These are phyloP conservation scores for Dusona sp. DNA, from an alignment of 2,888 invertebrate species.

Conservation along the genomic window DNA sequence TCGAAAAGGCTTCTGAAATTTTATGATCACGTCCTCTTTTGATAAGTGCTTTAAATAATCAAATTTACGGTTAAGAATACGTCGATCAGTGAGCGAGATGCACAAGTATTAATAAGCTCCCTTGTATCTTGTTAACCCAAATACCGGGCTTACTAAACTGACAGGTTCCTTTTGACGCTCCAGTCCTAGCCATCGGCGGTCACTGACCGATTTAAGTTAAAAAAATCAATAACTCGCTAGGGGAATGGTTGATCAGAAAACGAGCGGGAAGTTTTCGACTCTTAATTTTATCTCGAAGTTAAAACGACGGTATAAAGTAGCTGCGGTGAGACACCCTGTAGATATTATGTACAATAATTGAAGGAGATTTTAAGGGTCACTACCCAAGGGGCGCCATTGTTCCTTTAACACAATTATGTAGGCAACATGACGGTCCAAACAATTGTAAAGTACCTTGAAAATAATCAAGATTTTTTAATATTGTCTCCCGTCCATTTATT, in stretches of 20 bases:
- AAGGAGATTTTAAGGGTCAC: not conserved
- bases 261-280: not conserved
- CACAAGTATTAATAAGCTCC: not conserved
- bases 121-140: not conserved
- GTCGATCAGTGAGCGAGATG: not conserved
- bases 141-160: not conserved
- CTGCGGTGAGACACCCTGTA: not conserved
- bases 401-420: not conserved
- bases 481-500: not conserved
- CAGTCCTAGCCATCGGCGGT: not conserved
- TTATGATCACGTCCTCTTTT: not conserved
- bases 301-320: not conserved
- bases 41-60: not conserved
- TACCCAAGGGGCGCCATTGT: not conserved
- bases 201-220: not conserved
- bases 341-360: not conserved
- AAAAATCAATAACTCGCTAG: not conserved
- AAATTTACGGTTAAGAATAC: not conserved
- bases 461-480: slow-evolving; percentile 4
- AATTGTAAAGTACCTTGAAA: slow-evolving; percentile 1
- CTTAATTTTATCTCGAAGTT: not conserved
- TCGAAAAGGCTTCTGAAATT: not conserved
- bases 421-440: not conserved
- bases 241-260: not conserved
- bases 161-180: not conserved